These are phyloP conservation scores for Desmophyllum pertusum DNA, from an alignment of 92 coral and sea anemone species.

Conservation along the genomic window DNA sequence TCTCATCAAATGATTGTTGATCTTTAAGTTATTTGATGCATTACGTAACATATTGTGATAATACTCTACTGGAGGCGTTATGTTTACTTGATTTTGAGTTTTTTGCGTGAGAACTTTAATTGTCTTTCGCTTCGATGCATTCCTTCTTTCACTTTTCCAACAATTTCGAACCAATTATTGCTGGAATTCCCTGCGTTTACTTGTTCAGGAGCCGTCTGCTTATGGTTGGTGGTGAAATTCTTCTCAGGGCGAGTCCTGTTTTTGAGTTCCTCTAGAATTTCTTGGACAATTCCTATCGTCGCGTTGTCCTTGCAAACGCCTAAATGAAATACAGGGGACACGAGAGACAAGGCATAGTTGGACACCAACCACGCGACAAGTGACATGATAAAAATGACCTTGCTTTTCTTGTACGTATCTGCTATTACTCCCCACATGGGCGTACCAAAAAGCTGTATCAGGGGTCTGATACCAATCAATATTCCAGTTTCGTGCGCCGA, in stretches of 20 bases:
- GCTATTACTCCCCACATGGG: conserved; percentile 91
- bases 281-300: conserved; percentile 62
- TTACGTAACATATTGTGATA: neutral
- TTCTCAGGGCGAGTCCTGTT: neutral
- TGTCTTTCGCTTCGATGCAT: conserved; percentile 1
- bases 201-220: neutral
- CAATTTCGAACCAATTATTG: conserved; percentile 32
- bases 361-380: conserved; percentile 83
- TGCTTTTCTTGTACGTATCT: conserved; percentile 72
- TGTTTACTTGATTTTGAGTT: neutral
- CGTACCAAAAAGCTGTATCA: conserved; percentile 77
- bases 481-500: conserved; percentile 93
- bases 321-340: conserved; percentile 62
- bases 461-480: conserved; percentile 83
- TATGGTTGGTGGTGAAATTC: neutral
- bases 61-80: neutral
- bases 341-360: conserved; percentile 78
- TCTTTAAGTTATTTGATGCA: no score
- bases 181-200: conserved; percentile 18
- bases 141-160: conserved; percentile 7
- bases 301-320: conserved; percentile 82
- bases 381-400: conserved; percentile 76
- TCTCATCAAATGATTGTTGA: neutral
- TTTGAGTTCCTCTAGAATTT: conserved; percentile 45
- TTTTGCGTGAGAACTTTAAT: neutral